Evolutionary conservation across 2,888 invertebrate species (phyloP).

Genomic region (Ferrisia virgata): DNA sequence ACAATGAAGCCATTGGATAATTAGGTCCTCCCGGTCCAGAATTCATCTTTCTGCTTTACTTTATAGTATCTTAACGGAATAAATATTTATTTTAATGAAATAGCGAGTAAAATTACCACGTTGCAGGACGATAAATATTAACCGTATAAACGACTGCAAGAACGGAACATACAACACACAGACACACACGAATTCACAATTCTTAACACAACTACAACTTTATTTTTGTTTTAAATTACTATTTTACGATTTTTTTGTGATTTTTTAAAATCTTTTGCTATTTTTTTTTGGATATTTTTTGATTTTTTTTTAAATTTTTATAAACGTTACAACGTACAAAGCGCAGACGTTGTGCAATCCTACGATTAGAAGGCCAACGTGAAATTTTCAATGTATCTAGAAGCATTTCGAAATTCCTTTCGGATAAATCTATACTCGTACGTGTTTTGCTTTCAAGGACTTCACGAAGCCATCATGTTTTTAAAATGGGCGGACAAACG

Average conservation of each 20-base stretch:
- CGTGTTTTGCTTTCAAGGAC: too few relatives aligned
- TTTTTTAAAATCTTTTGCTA: constrained; percentile 27
- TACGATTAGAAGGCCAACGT: background rate
- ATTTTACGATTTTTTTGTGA: constrained; percentile 45
- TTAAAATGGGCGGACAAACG: too few relatives aligned
- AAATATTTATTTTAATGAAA: background rate
- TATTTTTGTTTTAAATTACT: constrained; percentile 29
- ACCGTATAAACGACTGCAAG: background rate
- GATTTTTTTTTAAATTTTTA: constrained; percentile 26
- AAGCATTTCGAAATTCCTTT: background rate
- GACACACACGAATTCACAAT: constrained; percentile 37
- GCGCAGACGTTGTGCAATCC: constrained; percentile 43
- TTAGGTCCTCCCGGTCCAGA: constrained; percentile 80
- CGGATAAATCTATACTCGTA: too few relatives aligned
- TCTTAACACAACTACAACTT: constrained; percentile 33
- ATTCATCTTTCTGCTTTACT: constrained; percentile 62
- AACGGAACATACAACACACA: background rate
- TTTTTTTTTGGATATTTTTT: constrained; percentile 36
- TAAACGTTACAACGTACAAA: constrained; percentile 36
- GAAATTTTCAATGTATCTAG: background rate
- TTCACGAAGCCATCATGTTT: too few relatives aligned
- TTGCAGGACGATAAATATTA: constrained; percentile 29
- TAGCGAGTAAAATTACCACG: constrained; percentile 22
- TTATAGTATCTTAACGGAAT: background rate
- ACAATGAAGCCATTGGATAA: constrained; percentile 94